Conservation (phyloP, 1,140 invertebrate genomes). For the Calliphora vicina region DNA sequence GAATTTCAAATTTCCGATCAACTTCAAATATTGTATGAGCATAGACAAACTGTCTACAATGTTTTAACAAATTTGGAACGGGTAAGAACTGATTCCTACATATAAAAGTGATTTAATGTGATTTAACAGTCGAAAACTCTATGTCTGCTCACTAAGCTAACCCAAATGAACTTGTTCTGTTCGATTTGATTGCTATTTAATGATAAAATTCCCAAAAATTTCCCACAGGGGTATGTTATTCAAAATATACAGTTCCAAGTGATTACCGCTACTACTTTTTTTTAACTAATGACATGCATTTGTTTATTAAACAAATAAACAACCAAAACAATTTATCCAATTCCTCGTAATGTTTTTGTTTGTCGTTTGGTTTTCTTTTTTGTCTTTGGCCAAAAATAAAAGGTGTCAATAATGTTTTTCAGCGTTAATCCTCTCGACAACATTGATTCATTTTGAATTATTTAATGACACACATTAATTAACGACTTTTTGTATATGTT, state of each 20-base stretch:
- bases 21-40: too few species aligned
- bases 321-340: slow-evolving; percentile 3
- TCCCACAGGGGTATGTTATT: not conserved
- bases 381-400: not conserved
- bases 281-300: slow-evolving; percentile 15
- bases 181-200: too few species aligned
- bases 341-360: not conserved
- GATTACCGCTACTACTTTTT: not conserved
- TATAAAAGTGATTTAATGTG: too few species aligned
- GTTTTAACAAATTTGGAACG: too few species aligned
- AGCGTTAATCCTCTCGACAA: slow-evolving; percentile 26
- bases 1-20: too few species aligned
- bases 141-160: too few species aligned
- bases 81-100: too few species aligned
- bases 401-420: slow-evolving; percentile 34
- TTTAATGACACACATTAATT: slow-evolving; percentile 34
- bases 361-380: not conserved
- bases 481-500: slow-evolving; percentile 3
- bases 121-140: too few species aligned
- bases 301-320: slow-evolving; percentile 13
- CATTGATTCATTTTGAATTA: slow-evolving; percentile 35
- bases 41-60: too few species aligned
- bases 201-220: too few species aligned
- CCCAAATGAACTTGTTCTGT: too few species aligned
- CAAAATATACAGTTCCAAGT: not conserved